Conservation (phyloP, 2,797 vertebrate species). For the Fistularia tabacaria region DNA sequence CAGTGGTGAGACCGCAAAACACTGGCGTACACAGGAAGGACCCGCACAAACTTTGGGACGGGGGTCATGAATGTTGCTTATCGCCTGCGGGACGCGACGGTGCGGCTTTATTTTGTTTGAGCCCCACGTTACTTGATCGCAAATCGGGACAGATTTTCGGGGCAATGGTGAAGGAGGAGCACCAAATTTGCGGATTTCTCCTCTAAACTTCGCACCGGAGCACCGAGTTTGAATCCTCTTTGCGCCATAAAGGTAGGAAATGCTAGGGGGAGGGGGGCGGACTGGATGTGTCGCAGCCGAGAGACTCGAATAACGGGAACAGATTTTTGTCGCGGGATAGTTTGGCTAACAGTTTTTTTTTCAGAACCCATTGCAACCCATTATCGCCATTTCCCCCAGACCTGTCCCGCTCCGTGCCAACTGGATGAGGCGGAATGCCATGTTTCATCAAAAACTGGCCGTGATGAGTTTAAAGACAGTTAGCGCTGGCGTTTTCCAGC, state of each 20-base stretch:
- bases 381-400: slow-evolving; percentile 34
- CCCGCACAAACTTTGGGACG: slow-evolving; percentile 59
- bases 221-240: slow-evolving; percentile 10
- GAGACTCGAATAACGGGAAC: slow-evolving; percentile 57
- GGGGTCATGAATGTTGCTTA: not conserved
- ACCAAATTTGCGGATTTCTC: slow-evolving; percentile 41
- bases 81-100: not conserved
- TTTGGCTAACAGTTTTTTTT: slow-evolving; percentile 19
- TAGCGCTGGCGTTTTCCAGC: too few relatives aligned
- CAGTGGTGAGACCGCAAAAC: slow-evolving; percentile 38
- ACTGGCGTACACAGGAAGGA: slow-evolving; percentile 14
- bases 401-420: too few relatives aligned
- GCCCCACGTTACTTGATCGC: slow-evolving; percentile 60
- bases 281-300: slow-evolving; percentile 10
- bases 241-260: slow-evolving; percentile 45
- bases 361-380: slow-evolving; percentile 6
- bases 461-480: too few relatives aligned
- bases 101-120: not conserved
- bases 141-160: slow-evolving; percentile 61
- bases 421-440: too few relatives aligned
- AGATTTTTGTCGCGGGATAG: slow-evolving; percentile 43
- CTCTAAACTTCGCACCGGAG: slow-evolving; percentile 49
- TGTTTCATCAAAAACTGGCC: too few relatives aligned
- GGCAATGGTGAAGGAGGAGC: slow-evolving; percentile 29
- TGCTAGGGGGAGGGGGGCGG: not conserved